These are phyloP conservation scores for Hybos culiciformis DNA, from an alignment of 2,888 invertebrate genomes.

Conservation along the genomic window DNA sequence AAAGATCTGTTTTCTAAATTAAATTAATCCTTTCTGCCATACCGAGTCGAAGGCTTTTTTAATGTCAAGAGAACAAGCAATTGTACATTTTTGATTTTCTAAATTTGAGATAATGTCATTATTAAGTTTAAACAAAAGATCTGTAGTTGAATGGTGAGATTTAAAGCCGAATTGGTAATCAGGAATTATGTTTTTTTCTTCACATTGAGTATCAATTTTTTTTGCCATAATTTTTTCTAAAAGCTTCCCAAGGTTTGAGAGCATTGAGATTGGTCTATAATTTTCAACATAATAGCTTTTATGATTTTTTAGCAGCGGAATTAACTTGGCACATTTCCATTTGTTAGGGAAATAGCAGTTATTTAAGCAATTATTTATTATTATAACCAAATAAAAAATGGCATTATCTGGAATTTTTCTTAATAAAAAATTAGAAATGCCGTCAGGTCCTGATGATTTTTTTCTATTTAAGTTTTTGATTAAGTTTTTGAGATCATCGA, in stretches of 20 bases:
- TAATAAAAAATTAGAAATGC: too few relatives aligned
- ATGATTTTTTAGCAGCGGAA: background rate
- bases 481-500: too few relatives aligned
- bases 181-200: background rate
- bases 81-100: conserved; percentile 5
- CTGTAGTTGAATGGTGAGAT: too few relatives aligned
- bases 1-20: background rate
- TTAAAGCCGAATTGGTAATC: too few relatives aligned
- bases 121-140: conserved; percentile 12
- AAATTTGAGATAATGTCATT: conserved; percentile 8
- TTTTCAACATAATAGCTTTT: background rate
- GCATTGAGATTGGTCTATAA: background rate
- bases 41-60: conserved; percentile 8
- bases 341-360: background rate
- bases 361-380: background rate
- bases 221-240: background rate
- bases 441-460: too few relatives aligned
- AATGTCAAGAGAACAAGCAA: conserved; percentile 7
- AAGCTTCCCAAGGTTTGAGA: background rate
- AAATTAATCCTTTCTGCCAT: conserved; percentile 1
- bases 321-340: background rate
- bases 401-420: too few relatives aligned
- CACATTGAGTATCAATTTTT: background rate
- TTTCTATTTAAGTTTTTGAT: too few relatives aligned
- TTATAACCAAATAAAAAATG: background rate